phyloP scores from a whole-genome alignment of 2,797 vertebrate genomes.

The Anniella stebbinsi region DNA sequence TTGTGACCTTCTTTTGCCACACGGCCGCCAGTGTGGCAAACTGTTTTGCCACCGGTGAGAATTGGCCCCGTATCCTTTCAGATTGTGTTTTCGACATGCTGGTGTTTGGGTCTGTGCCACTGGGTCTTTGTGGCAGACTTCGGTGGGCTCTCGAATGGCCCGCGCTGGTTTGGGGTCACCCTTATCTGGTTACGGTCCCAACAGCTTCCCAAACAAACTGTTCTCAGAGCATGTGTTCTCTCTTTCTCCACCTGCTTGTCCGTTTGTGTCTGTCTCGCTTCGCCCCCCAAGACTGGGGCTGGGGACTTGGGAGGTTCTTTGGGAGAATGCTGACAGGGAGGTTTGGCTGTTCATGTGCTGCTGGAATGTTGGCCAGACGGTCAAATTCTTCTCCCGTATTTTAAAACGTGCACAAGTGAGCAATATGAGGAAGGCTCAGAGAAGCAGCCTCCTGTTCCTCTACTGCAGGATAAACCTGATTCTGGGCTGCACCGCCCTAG shows the following conservation, averaged over 20 bases:
- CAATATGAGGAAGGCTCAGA: conserved; percentile 70
- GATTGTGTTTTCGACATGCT: not conserved
- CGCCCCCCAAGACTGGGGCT: conserved; percentile 72
- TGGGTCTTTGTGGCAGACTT: not conserved
- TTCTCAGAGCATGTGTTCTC: not conserved
- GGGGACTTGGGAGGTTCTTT: conserved; percentile 62
- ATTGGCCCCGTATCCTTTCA: too few relatives aligned
- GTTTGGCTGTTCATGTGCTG: conserved; percentile 75
- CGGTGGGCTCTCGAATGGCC: not conserved
- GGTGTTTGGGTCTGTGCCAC: not conserved
- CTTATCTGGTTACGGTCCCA: conserved; percentile 69
- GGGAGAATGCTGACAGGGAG: conserved; percentile 75
- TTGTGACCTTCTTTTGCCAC: too few relatives aligned
- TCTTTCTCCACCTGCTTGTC: too few relatives aligned
- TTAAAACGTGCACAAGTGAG: conserved; percentile 63
- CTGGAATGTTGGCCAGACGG: conserved; percentile 79
- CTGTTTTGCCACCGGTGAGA: not conserved
- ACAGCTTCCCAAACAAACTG: conserved; percentile 69
- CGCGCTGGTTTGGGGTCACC: conserved; percentile 52
- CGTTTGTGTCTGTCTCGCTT: conserved; percentile 32
- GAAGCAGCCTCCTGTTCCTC: conserved; percentile 70
- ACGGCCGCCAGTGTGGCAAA: not conserved
- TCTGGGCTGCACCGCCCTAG: conserved; percentile 63
- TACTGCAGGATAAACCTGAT: conserved; percentile 76
- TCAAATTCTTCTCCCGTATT: conserved; percentile 77